A percentile compares a stretch with the other conserved stretches of the same genome.
phyloP scores from a whole-genome alignment of 2,797 vertebrate species.

The Eremophila alpestris region DNA sequence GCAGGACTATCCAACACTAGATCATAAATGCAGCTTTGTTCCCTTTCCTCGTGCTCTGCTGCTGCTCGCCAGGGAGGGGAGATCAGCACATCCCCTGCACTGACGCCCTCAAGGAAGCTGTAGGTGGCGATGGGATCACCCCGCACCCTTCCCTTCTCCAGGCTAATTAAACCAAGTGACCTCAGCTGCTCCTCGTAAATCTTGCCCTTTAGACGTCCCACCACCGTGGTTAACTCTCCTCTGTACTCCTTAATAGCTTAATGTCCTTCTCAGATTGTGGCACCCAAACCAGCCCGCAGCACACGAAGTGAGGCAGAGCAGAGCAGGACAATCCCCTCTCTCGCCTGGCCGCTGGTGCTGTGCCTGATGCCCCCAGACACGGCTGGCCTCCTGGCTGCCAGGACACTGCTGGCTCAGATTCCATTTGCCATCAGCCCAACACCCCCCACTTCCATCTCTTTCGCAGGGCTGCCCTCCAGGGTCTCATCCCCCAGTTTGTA shows the following conservation, averaged over 20 bases:
- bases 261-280: not conserved
- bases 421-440: not conserved
- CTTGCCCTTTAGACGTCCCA: not conserved
- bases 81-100: too few relatives aligned
- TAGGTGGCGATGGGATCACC: rapidly evolving
- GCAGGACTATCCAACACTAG: not conserved
- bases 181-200: not conserved
- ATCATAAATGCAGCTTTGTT: not conserved
- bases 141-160: not conserved
- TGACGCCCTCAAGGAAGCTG: not conserved
- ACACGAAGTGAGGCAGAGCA: rapidly evolving
- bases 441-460: not conserved
- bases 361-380: not conserved
- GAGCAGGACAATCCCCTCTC: not conserved
- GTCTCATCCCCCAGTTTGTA: not conserved
- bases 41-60: rapidly evolving
- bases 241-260: not conserved
- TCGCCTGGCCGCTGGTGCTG: rapidly evolving
- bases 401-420: not conserved
- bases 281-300: rapidly evolving
- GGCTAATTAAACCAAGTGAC: not conserved
- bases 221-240: not conserved
- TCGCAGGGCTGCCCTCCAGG: not conserved
- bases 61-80: not conserved
- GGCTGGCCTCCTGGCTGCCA: not conserved